Conservation (phyloP, 53 echinoderm and acorn worm genomes). For the Luidia sarsii region DNA sequence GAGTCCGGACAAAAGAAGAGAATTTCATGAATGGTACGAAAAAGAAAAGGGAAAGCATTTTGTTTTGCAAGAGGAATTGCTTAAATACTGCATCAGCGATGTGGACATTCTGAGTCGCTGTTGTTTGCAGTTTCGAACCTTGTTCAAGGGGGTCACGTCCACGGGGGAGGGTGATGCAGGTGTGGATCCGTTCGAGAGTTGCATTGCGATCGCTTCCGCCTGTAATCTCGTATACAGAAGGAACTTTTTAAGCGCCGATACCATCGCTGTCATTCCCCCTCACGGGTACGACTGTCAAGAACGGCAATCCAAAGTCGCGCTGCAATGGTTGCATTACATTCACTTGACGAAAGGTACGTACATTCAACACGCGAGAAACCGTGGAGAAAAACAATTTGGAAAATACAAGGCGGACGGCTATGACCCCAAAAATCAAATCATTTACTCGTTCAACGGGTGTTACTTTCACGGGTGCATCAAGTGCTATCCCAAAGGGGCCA, state of each 20-base stretch:
- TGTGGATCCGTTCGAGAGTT: slow-evolving; percentile 65
- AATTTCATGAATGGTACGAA: slow-evolving; percentile 24
- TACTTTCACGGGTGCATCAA: slow-evolving; percentile 14
- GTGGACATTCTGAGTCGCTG: slow-evolving; percentile 46
- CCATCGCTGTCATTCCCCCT: slow-evolving; percentile 60
- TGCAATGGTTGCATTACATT: slow-evolving; percentile 52
- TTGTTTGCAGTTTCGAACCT: slow-evolving; percentile 28
- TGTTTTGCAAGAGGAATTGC: slow-evolving; percentile 47
- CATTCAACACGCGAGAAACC: slow-evolving; percentile 48
- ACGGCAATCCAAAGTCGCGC: slow-evolving; percentile 38
- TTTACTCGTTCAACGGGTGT: slow-evolving; percentile 7
- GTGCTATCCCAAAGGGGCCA: background rate
- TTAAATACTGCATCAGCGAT: slow-evolving; percentile 59
- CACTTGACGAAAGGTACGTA: background rate
- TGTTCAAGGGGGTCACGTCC: slow-evolving; percentile 39
- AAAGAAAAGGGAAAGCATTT: slow-evolving; percentile 14
- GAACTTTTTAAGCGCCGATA: slow-evolving; percentile 44
- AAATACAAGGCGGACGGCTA: slow-evolving; percentile 31
- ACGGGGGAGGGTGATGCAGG: slow-evolving; percentile 18
- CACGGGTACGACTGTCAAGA: slow-evolving; percentile 39
- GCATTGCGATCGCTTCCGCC: slow-evolving; percentile 71
- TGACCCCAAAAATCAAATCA: background rate
- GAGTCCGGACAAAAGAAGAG: background rate
- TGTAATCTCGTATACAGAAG: slow-evolving; percentile 57
- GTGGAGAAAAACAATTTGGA: background rate